phyloP scores from a whole-genome alignment of 2,797 vertebrate genomes.

The Melanotaenia trifasciata region DNA sequence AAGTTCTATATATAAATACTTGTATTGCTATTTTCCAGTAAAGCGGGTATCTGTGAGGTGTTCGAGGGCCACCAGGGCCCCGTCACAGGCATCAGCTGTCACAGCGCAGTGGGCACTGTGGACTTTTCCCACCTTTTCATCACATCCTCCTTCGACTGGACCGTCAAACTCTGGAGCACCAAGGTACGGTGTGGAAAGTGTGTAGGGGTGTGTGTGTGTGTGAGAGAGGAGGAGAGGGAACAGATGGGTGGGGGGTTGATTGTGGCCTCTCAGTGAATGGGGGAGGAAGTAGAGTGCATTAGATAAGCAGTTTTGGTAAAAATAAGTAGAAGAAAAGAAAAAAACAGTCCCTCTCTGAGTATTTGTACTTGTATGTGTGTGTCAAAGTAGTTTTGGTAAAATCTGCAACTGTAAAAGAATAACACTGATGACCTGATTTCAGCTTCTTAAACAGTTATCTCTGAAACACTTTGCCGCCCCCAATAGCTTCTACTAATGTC shows the following conservation, averaged over 20 bases:
- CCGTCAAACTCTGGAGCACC: slow-evolving; percentile 97
- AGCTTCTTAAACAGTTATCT: background rate
- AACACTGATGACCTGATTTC: background rate
- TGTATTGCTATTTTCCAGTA: slow-evolving; percentile 79
- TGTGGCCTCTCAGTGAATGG: slow-evolving; percentile 38
- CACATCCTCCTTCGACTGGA: slow-evolving; percentile 99
- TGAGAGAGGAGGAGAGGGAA: background rate
- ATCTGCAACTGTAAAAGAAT: background rate
- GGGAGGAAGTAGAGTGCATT: slow-evolving; percentile 17
- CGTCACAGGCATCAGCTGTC: slow-evolving; percentile 96
- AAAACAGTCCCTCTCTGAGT: slow-evolving; percentile 34
- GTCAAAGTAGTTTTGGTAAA: background rate
- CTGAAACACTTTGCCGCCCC: background rate
- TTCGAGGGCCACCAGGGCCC: slow-evolving; percentile 98
- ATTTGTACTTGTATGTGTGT: slow-evolving; percentile 17
- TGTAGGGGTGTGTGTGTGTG: background rate
- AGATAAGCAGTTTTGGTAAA: slow-evolving; percentile 35
- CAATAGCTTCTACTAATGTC: background rate
- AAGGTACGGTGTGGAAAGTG: slow-evolving; percentile 84
- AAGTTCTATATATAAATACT: background rate
- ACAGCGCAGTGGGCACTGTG: slow-evolving; percentile 92
- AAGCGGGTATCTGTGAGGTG: slow-evolving; percentile 97
- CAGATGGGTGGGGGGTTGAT: slow-evolving; percentile 66
- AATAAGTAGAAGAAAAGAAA: too few relatives aligned
- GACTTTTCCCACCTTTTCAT: slow-evolving; percentile 98